phyloP scores from a whole-genome alignment of 35 echinoderm and acorn worm species.

The Amphiura filiformis region DNA sequence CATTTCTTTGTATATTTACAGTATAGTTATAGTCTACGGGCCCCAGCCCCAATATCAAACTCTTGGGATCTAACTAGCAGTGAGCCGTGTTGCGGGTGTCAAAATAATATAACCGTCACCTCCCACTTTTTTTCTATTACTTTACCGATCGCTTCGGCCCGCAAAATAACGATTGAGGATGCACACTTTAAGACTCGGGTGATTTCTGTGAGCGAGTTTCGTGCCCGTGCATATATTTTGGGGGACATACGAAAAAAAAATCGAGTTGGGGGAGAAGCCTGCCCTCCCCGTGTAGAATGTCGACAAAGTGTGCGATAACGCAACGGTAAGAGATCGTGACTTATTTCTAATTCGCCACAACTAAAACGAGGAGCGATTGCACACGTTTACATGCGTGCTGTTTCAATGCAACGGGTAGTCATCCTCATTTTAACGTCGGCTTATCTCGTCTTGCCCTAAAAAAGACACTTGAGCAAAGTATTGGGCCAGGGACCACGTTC shows the following conservation, averaged over 20 bases:
- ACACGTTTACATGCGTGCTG: conserved; percentile 75
- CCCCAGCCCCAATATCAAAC: neutral
- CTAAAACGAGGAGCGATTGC: conserved; percentile 46
- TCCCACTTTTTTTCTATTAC: neutral
- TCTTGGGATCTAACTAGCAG: conserved; percentile 1
- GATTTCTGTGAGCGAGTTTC: conserved; percentile 41
- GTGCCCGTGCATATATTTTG: conserved; percentile 43
- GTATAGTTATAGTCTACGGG: neutral
- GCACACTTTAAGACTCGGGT: conserved; percentile 40
- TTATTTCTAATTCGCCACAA: conserved; percentile 39
- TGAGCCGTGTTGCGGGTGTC: conserved; percentile 2
- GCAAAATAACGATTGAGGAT: conserved; percentile 62
- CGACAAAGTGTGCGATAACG: conserved; percentile 19
- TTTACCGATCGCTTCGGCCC: conserved; percentile 16
- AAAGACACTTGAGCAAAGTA: conserved; percentile 17
- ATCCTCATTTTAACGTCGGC: conserved; percentile 24
- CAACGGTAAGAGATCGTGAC: conserved; percentile 53
- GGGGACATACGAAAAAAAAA: neutral
- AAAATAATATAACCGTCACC: neutral
- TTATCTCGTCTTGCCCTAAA: conserved; percentile 10
- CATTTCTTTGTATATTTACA: conserved; percentile 1
- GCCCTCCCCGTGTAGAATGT: conserved; percentile 17
- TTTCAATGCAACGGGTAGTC: conserved; percentile 57
- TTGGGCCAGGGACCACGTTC: conserved; percentile 15
- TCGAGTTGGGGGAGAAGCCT: conserved; percentile 6